Conservation (phyloP, 2,888 invertebrate genomes). For the Acleris laterana region DNA sequence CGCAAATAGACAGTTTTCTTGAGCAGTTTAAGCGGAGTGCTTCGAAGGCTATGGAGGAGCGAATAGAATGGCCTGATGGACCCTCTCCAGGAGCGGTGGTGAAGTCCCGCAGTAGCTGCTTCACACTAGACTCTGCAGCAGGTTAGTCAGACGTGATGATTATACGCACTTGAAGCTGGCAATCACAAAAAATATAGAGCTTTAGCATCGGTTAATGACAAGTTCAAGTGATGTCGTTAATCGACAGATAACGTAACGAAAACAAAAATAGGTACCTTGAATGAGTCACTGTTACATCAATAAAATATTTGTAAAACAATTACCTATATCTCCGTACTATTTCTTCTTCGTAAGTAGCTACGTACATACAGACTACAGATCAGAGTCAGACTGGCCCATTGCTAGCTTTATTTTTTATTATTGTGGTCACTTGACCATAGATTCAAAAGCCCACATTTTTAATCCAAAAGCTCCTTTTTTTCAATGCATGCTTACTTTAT, state of each 20-base stretch:
- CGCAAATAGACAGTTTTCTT: constrained; percentile 93
- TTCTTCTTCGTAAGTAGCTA: no score
- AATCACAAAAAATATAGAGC: constrained; percentile 3
- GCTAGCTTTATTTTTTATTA: no score
- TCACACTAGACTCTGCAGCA: constrained; percentile 71
- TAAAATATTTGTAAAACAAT: no score
- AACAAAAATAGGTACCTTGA: background rate
- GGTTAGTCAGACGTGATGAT: constrained; percentile 56
- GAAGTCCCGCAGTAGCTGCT: constrained; percentile 81
- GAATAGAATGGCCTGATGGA: constrained; percentile 81
- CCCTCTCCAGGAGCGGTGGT: constrained; percentile 74
- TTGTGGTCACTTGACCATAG: no score
- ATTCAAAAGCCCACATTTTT: no score
- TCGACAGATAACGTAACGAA: constrained; percentile 26
- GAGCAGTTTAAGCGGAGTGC: constrained; percentile 92
- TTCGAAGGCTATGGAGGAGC: constrained; percentile 89
- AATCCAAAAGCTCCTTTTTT: no score
- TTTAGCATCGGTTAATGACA: constrained; percentile 16
- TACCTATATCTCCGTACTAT: no score
- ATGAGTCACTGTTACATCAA: constrained; percentile 13
- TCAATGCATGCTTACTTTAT: no score
- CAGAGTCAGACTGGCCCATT: no score
- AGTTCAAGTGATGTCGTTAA: constrained; percentile 20
- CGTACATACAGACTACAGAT: no score
- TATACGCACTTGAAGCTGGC: background rate